Base-by-base conservation (phyloP, 2,888 invertebrate genomes). In the Cephalotes varians region DNA sequence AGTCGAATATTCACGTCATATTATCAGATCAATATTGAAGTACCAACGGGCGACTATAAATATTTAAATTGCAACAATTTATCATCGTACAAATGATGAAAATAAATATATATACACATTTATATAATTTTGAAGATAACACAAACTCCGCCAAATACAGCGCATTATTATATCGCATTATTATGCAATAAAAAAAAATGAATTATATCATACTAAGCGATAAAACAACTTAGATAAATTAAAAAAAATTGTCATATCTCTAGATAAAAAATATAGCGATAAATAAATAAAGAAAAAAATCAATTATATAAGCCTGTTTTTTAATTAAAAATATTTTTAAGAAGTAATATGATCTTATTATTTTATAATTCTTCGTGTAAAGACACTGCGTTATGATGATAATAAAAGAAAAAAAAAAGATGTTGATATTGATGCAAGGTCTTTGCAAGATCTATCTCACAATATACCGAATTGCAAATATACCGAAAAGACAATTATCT, bases 61-160 rank as follows among this genome's bases (percentile, higher is more conserved):
- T 44, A 44, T 44, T 73, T 44, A 60, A 60, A 73, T 73, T 31
- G 31, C 21, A 2, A 12, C n/a, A 60, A 73, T 58, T 73, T 44
- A 60, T 73, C 21, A 15, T 44, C 18, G 7, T 44, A 47, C 12
- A 60, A 31, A 9, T 60, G 10, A 60, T 21, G 10, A 73, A 44
- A 21, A 6, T 2, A 60, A 73, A 73, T 31, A 60, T 40, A 40
- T 44, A 7, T 40, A 40, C 9, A 28, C 28, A 15, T 28, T 44
- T 9, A n/a, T 40, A 7, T 40, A 21, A 31, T 15, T 31, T 73
- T 31, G 10, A 44, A 44, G 2, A 25, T 44, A 73, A 60, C 28
- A 15, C 15, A 6, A 60, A 31, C 21, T 10, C 40, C 15, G 28
- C 9, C 7, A 4, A 60, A 40, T 5, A 7, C 15, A 31, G 12